Evolutionary conservation across 2,113 vertebrate genomes (phyloP).

Genomic region (Orientallactaga bullata): DNA sequence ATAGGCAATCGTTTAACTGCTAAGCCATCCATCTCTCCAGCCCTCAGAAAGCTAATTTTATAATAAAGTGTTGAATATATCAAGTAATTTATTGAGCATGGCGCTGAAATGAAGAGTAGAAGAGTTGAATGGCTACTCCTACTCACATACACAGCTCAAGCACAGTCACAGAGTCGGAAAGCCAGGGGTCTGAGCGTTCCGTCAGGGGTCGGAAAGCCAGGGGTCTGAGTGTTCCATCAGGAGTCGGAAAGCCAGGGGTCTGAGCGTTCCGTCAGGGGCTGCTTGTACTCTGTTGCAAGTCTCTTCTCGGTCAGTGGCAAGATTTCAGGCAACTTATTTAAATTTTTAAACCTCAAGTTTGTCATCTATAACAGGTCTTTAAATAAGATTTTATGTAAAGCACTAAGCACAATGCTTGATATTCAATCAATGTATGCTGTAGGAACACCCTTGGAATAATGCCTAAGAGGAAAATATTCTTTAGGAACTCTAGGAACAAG

Average conservation of each 20-base stretch:
- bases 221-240: background rate
- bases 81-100: background rate
- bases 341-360: background rate
- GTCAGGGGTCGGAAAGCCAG: background rate
- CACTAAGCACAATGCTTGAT: background rate
- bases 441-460: background rate
- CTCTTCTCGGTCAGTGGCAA: background rate
- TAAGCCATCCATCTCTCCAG: too few relatives aligned
- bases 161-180: background rate
- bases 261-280: background rate
- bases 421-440: background rate
- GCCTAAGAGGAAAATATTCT: background rate
- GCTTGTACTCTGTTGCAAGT: background rate
- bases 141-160: background rate
- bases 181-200: background rate
- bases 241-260: background rate
- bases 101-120: background rate
- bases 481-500: slow-evolving; percentile 4
- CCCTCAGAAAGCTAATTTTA: background rate
- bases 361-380: background rate
- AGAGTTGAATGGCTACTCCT: background rate
- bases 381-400: background rate
- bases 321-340: slow-evolving; percentile 1
- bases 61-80: background rate
- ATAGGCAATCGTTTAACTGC: too few relatives aligned